Conservation (phyloP, 1,140 invertebrate species). For the Phymorhynchus buccinoides region DNA sequence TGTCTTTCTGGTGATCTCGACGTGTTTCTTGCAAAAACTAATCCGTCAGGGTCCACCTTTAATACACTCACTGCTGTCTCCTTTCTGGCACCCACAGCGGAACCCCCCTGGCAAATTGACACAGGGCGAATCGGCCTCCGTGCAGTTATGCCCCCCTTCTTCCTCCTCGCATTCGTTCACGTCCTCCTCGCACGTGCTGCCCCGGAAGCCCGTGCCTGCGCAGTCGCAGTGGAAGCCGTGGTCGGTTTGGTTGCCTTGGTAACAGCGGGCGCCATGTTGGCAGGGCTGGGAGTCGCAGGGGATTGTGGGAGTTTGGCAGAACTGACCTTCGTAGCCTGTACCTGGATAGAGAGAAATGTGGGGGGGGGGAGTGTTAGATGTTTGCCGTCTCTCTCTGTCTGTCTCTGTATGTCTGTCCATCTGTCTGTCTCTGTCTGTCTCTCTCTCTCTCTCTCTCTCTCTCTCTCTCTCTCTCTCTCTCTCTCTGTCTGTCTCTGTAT, state of each 20-base stretch:
- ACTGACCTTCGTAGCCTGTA: constrained; percentile 73
- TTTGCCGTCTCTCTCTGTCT: too few relatives aligned
- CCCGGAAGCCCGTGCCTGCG: constrained; percentile 75
- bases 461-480: too few relatives aligned
- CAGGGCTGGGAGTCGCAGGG: constrained; percentile 80
- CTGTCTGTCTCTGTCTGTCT: too few relatives aligned
- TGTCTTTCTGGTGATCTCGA: too few relatives aligned
- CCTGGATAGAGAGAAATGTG: constrained; percentile 62
- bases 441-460: too few relatives aligned
- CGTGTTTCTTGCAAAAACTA: too few relatives aligned
- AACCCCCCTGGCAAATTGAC: constrained; percentile 53
- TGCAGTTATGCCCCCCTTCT: constrained; percentile 44
- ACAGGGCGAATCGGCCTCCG: constrained; percentile 51
- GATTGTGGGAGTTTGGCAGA: constrained; percentile 78
- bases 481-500: too few relatives aligned
- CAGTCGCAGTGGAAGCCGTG: constrained; percentile 80
- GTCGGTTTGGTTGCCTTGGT: constrained; percentile 81
- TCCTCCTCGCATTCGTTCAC: constrained; percentile 59
- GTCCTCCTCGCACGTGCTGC: constrained; percentile 56
- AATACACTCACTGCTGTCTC: constrained; percentile 45
- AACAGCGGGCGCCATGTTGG: constrained; percentile 81
- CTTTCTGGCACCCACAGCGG: constrained; percentile 47
- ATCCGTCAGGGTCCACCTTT: too few relatives aligned
- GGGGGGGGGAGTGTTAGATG: neutral
- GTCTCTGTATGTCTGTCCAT: too few relatives aligned